phyloP scores from a whole-genome alignment of 2,797 vertebrate species.

The Chrysocyon brachyurus region DNA sequence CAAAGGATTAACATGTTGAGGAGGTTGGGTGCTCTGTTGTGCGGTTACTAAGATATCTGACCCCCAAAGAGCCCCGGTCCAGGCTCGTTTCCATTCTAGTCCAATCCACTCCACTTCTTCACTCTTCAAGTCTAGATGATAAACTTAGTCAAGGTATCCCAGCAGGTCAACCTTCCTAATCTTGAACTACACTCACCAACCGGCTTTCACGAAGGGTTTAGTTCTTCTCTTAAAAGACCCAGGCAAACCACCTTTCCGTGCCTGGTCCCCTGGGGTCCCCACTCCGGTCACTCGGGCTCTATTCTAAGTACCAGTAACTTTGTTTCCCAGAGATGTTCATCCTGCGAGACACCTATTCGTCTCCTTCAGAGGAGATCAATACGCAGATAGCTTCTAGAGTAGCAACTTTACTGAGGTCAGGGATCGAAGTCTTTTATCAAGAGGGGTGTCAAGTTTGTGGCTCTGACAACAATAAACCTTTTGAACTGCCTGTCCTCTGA shows the following conservation, averaged over 20 bases:
- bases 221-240: background rate
- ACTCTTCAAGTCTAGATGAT: background rate
- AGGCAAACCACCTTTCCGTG: background rate
- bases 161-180: background rate
- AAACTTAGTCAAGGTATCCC: background rate
- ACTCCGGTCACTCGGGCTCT: background rate
- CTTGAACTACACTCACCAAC: background rate
- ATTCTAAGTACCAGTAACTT: background rate
- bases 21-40: background rate
- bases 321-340: slow-evolving; percentile 24
- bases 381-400: slow-evolving; percentile 77
- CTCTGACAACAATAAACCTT: slow-evolving; percentile 71
- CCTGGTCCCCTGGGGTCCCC: background rate
- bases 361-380: slow-evolving; percentile 79
- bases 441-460: slow-evolving; percentile 68
- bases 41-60: background rate
- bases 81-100: background rate
- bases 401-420: slow-evolving; percentile 72
- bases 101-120: background rate
- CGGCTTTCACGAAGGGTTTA: background rate
- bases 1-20: background rate
- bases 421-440: slow-evolving; percentile 79
- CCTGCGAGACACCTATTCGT: background rate
- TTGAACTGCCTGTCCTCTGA: slow-evolving; percentile 48
- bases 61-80: background rate